Base-by-base conservation (phyloP, 1,140 invertebrate genomes). In the Mactra quadrangularis region DNA sequence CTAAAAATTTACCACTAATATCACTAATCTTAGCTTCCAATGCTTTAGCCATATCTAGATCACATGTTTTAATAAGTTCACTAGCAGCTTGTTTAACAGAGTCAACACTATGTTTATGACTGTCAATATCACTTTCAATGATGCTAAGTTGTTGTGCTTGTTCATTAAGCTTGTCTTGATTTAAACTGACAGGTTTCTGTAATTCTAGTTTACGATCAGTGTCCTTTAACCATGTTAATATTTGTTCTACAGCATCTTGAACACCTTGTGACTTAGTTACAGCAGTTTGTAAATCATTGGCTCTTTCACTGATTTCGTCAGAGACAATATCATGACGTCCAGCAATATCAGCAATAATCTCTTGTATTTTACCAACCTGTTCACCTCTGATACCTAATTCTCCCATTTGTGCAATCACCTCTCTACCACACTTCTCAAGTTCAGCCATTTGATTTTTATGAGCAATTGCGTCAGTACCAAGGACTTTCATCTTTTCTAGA, bases 241-340 rank as follows among this genome's bases (percentile, higher is more conserved):
- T 94, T 68, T 96, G 95, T 88, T 98, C 97, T 0, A 98, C 94
- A 11, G 97, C 97, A 91, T 98, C 97, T 91, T 98, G 97, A 15
- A 99, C 96, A n/a, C 97, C 97, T 93, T 99, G 97, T 70, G 97
- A 97, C 92, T 98, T 97, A 7, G 98, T 95, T 41, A 99, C 93
- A 0, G 97, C 97, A 0, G 96, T 96, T 86, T 99, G 91, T 25
- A 92, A 82, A 27, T 74, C 72, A 53, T 89, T 90, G n/a, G 87
- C 82, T 29, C 85, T 82, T 25, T 87, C 87, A 74, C 83, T 87
- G 27, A 90, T 85, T 62, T 89, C 87, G 95, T 17, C 97, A 92
- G 0, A 95, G 95, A 81, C 95, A 95, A 62, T 83, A 1, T 94
- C 94, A 15, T 98, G 90, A 82, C 97, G 95, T 66, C 94, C 94